phyloP scores from a whole-genome alignment of 30 jellyfish, hydroid and myxozoan species.

The Aurelia aurita complex sp. Pacific region DNA sequence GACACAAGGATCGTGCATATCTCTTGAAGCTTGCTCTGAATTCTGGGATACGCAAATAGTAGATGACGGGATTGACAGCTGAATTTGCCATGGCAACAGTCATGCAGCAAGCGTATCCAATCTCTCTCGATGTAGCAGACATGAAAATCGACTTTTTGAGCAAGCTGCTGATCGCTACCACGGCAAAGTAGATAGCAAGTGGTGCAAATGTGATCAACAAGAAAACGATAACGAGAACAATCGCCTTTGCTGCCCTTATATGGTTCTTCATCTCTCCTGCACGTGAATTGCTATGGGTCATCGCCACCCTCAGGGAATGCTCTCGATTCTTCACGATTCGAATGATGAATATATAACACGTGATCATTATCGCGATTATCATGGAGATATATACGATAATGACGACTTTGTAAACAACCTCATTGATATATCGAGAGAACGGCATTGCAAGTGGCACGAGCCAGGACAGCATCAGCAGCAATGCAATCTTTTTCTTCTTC shows the following conservation, averaged over 20 bases:
- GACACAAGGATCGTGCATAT: neutral
- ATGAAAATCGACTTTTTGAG: slow-evolving; percentile 8
- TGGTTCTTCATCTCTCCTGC: slow-evolving; percentile 9
- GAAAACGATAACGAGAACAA: slow-evolving; percentile 11
- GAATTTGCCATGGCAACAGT: slow-evolving; percentile 68
- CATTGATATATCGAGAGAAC: slow-evolving; percentile 59
- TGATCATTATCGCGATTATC: slow-evolving; percentile 26
- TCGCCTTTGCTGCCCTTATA: slow-evolving; percentile 49
- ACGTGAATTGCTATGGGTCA: too few relatives aligned
- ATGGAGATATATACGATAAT: slow-evolving; percentile 25
- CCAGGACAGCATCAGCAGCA: slow-evolving; percentile 66
- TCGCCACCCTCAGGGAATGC: slow-evolving; percentile 1
- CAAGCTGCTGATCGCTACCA: slow-evolving; percentile 23
- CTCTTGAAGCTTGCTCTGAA: slow-evolving; percentile 51
- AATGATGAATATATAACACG: slow-evolving; percentile 48
- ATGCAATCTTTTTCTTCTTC: slow-evolving; percentile 51
- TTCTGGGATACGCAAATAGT: slow-evolving; percentile 73
- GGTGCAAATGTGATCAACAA: slow-evolving; percentile 34
- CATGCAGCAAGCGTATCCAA: slow-evolving; percentile 45
- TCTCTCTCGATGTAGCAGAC: slow-evolving; percentile 22
- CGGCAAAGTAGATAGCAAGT: slow-evolving; percentile 31
- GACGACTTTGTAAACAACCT: slow-evolving; percentile 33
- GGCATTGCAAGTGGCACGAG: slow-evolving; percentile 73
- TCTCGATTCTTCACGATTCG: slow-evolving; percentile 28
- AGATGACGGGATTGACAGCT: slow-evolving; percentile 76